Percentiles rank a stretch among this genome's conserved stretches.
Evolutionary conservation across 2,113 vertebrate genomes (phyloP).

Genomic region (Hipposideros armiger): DNA sequence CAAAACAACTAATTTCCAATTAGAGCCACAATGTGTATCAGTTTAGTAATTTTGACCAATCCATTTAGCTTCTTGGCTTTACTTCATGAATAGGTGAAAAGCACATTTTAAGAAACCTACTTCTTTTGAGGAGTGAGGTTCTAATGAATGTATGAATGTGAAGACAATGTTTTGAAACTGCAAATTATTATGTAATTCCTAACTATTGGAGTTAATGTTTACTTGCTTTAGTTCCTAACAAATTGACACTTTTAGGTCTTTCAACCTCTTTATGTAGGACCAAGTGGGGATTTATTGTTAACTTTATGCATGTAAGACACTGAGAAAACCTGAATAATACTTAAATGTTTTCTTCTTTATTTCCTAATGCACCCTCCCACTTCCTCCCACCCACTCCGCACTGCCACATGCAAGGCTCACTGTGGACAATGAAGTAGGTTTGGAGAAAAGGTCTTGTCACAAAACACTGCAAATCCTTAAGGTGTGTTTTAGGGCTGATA

Average conservation of each 20-base stretch:
- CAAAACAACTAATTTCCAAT: not conserved
- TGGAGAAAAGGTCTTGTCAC: not conserved
- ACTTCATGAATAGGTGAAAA: not conserved
- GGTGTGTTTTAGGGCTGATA: not conserved
- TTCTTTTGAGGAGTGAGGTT: not conserved
- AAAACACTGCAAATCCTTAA: not conserved
- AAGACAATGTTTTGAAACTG: not conserved
- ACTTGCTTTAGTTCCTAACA: not conserved
- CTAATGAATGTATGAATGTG: not conserved
- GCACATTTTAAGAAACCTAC: not conserved
- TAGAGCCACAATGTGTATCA: not conserved
- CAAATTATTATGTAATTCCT: not conserved
- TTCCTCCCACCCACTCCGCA: not conserved
- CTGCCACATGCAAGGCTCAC: not conserved
- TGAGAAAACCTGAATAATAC: not conserved
- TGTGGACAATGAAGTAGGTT: not conserved
- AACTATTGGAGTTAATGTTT: not conserved
- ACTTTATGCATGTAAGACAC: not conserved
- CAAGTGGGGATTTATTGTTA: not conserved
- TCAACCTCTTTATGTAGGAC: not conserved
- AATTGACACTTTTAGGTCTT: not conserved
- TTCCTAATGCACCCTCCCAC: too few relatives aligned
- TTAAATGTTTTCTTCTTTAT: not conserved
- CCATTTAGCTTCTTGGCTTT: not conserved
- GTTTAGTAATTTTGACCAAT: not conserved